phyloP scores from a whole-genome alignment of 1,140 invertebrate genomes.

The Holotrichia oblita region DNA sequence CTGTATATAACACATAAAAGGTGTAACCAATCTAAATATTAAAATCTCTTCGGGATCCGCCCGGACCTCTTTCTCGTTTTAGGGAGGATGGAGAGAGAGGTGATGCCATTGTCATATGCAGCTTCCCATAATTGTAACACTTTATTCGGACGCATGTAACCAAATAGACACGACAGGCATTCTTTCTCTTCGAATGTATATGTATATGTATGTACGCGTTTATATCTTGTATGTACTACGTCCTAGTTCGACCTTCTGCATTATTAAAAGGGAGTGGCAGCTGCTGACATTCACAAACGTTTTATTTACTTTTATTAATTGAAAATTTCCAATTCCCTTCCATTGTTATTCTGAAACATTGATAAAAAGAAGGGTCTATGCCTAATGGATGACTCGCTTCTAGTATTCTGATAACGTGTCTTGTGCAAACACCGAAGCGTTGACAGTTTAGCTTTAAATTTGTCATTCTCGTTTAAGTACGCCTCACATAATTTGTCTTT shows the following conservation, averaged over 20 bases:
- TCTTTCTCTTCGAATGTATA: background rate
- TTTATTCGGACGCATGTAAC: constrained; percentile 51
- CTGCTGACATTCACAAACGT: constrained; percentile 52
- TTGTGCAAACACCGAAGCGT: background rate
- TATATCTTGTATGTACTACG: background rate
- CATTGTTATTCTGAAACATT: constrained; percentile 2
- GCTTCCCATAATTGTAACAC: constrained; percentile 59
- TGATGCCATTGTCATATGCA: constrained; percentile 57
- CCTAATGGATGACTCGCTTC: too few relatives aligned
- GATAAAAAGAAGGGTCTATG: constrained; percentile 12
- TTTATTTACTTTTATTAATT: too few relatives aligned
- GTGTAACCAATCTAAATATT: constrained; percentile 63
- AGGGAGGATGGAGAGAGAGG: constrained; percentile 48
- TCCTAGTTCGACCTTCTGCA: constrained; percentile 41
- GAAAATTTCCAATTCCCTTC: constrained; percentile 40
- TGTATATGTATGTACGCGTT: background rate
- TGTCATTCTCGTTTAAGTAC: too few relatives aligned
- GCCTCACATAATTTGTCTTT: too few relatives aligned
- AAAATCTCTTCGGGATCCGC: constrained; percentile 49
- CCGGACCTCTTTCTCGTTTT: background rate
- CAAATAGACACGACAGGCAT: constrained; percentile 7
- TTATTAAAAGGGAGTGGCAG: constrained; percentile 56
- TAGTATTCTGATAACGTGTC: background rate
- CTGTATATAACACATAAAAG: constrained; percentile 58
- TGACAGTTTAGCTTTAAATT: background rate